Percentiles rank a stretch among this genome's conserved stretches.
Conservation (phyloP, 2,888 invertebrate species). For the Synergus laeviventris region DNA sequence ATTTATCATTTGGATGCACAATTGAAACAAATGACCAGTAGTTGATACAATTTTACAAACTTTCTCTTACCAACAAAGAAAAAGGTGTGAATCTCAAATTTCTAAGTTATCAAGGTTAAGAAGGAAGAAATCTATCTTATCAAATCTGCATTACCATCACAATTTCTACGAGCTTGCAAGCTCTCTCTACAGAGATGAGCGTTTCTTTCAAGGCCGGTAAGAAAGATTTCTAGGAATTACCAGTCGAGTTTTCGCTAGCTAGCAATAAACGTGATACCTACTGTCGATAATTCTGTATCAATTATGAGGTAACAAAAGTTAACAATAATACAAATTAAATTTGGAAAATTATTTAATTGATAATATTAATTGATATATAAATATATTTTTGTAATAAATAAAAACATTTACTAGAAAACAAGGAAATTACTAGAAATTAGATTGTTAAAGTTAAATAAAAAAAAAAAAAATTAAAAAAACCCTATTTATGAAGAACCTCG, state of each 20-base stretch:
- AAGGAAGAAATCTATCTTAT: background rate
- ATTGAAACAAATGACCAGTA: background rate
- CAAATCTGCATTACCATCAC: background rate
- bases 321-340: background rate
- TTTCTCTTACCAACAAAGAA: background rate
- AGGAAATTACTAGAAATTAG: too few species aligned
- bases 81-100: background rate
- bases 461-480: too few species aligned
- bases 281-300: background rate
- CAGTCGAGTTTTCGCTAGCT: background rate
- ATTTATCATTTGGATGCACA: background rate
- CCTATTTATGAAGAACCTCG: background rate
- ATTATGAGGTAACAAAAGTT: background rate
- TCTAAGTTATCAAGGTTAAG: background rate
- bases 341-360: background rate
- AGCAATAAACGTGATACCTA: background rate
- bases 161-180: constrained; percentile 19
- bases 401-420: too few species aligned
- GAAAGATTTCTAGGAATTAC: background rate
- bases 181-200: background rate
- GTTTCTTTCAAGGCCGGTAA: constrained; percentile 20
- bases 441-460: too few species aligned
- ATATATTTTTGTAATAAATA: too few species aligned
- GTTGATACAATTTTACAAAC: background rate
- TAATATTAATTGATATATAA: background rate